phyloP scores from a whole-genome alignment of 2,113 vertebrate genomes.

The Cryptotis parvus region DNA sequence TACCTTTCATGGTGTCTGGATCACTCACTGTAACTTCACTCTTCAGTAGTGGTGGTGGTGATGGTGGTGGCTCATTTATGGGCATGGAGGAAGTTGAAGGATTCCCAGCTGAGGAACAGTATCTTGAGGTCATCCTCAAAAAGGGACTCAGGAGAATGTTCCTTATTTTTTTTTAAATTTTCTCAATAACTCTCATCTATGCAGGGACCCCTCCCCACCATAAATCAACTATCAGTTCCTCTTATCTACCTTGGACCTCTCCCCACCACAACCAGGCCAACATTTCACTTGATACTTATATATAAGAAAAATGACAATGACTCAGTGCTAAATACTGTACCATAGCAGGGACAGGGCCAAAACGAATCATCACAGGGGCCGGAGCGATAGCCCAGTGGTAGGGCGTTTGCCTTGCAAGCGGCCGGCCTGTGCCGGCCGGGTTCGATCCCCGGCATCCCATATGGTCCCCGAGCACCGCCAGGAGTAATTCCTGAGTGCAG shows the following conservation, averaged over 20 bases:
- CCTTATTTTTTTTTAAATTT: conserved; percentile 35
- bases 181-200: conserved; percentile 13
- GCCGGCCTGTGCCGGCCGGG: no score
- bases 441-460: no score
- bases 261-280: background rate
- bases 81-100: conserved; percentile 67
- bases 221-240: conserved; percentile 20
- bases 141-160: background rate
- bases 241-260: background rate
- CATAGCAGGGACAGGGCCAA: background rate
- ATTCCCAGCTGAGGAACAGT: conserved; percentile 70
- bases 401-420: no score
- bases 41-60: background rate
- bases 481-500: no score
- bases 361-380: no score
- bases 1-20: conserved; percentile 22
- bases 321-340: conserved; percentile 47
- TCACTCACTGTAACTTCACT: background rate
- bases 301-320: conserved; percentile 18
- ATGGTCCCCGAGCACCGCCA: no score
- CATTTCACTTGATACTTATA: conserved; percentile 33
- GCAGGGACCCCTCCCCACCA: background rate
- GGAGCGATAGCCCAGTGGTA: no score
- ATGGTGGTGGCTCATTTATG: conserved; percentile 34
- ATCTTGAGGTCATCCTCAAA: conserved; percentile 53